Conservation (phyloP, 2,888 invertebrate species). For the Hirtodrosophila histrioides region DNA sequence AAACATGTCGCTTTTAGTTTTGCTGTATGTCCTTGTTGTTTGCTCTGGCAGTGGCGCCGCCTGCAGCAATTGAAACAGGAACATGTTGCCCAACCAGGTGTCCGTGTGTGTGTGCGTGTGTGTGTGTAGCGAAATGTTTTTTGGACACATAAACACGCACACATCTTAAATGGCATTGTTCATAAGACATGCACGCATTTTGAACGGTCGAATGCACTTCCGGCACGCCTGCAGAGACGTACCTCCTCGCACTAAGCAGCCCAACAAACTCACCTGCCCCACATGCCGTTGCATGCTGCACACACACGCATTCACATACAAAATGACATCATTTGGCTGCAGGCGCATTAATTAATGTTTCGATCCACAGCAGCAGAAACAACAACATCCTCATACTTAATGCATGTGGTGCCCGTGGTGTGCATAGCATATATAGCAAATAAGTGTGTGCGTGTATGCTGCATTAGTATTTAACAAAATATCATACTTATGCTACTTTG, state of each 20-base stretch:
- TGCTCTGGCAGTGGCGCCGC: constrained; percentile 62
- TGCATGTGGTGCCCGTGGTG: constrained; percentile 38
- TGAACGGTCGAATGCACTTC: constrained; percentile 70
- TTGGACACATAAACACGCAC: constrained; percentile 30
- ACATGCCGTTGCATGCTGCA: not conserved
- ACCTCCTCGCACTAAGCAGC: constrained; percentile 16
- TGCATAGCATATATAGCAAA: constrained; percentile 26
- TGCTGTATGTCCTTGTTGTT: constrained; percentile 65
- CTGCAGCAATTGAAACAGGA: constrained; percentile 65
- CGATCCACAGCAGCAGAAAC: constrained; percentile 51
- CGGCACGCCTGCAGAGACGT: constrained; percentile 60
- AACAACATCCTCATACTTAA: constrained; percentile 36
- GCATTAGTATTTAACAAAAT: not conserved
- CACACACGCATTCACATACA: constrained; percentile 26
- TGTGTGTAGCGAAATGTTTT: constrained; percentile 56
- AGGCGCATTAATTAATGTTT: constrained; percentile 77
- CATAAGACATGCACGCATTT: constrained; percentile 76
- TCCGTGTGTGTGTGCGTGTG: constrained; percentile 10
- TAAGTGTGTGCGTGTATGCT: constrained; percentile 3
- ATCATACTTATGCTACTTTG: constrained; percentile 1
- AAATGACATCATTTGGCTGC: constrained; percentile 75
- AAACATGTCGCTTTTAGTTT: constrained; percentile 78
- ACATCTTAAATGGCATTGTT: constrained; percentile 70
- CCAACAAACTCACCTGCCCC: constrained; percentile 24
- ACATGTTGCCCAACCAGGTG: constrained; percentile 55